Conservation (phyloP, 2,797 vertebrate genomes). For the Halcyon smyrnensis region DNA sequence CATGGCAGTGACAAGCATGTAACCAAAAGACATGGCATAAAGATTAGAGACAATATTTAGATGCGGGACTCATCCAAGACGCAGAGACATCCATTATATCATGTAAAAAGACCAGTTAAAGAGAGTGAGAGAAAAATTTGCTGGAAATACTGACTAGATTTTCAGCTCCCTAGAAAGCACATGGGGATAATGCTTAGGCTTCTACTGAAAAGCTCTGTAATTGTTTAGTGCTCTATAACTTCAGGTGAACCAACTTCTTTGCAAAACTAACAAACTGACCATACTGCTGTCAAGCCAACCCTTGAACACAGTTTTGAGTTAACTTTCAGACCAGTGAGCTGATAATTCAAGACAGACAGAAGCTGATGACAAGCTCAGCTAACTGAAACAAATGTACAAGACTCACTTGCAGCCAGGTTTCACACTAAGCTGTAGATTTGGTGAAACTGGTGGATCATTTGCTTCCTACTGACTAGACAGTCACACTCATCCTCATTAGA, state of each 20-base stretch:
- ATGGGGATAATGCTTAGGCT: neutral
- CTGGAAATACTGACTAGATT: neutral
- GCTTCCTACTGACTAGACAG: neutral
- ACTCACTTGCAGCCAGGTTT: neutral
- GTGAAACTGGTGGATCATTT: neutral
- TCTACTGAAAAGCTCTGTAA: neutral
- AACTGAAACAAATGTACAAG: neutral
- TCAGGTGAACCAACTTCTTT: neutral
- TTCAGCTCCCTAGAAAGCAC: neutral
- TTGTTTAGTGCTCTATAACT: neutral
- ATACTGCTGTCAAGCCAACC: neutral
- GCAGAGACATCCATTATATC: neutral
- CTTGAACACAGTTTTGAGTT: neutral
- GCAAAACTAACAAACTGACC: neutral
- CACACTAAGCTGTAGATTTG: neutral
- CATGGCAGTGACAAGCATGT: accelerated
- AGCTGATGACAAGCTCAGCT: neutral
- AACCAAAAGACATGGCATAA: neutral
- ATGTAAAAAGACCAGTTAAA: neutral
- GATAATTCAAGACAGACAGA: neutral
- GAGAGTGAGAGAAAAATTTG: neutral
- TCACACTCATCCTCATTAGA: neutral
- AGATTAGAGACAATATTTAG: neutral
- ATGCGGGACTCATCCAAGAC: neutral
- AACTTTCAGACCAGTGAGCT: neutral